A percentile compares a stretch with the other conserved stretches of the same genome.
phyloP scores from a whole-genome alignment of 2,797 vertebrate species.

The Enteromius anoplus region DNA sequence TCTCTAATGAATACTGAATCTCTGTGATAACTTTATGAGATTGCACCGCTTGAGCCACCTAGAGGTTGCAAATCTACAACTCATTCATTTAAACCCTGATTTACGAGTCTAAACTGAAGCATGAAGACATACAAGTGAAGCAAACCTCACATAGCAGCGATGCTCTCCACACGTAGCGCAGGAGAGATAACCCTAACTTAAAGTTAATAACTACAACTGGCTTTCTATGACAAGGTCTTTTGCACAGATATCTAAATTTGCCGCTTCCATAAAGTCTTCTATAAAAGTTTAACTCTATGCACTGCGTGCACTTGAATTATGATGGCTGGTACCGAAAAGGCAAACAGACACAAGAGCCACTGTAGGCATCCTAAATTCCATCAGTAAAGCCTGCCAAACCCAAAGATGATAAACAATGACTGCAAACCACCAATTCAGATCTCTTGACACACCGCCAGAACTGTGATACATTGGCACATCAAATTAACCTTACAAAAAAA shows the following conservation, averaged over 20 bases:
- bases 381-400: slow-evolving; percentile 43
- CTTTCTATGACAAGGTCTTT: neutral
- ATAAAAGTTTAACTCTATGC: slow-evolving; percentile 6
- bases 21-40: neutral
- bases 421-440: slow-evolving; percentile 14
- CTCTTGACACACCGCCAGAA: slow-evolving; percentile 11
- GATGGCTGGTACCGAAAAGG: neutral
- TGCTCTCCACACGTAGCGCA: neutral
- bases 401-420: slow-evolving; percentile 34
- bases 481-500: slow-evolving; percentile 55
- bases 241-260: neutral
- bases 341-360: slow-evolving; percentile 30
- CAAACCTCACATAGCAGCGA: neutral
- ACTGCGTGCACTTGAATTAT: neutral
- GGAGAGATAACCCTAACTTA: neutral
- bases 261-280: neutral
- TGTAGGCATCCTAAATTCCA: slow-evolving; percentile 36
- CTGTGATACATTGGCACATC: slow-evolving; percentile 15
- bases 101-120: neutral
- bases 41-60: neutral
- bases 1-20: neutral
- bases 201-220: neutral
- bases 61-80: neutral
- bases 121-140: neutral
- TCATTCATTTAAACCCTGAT: neutral